Base-by-base conservation (phyloP, 2,797 vertebrate genomes). In the Oreortyx pictus region DNA sequence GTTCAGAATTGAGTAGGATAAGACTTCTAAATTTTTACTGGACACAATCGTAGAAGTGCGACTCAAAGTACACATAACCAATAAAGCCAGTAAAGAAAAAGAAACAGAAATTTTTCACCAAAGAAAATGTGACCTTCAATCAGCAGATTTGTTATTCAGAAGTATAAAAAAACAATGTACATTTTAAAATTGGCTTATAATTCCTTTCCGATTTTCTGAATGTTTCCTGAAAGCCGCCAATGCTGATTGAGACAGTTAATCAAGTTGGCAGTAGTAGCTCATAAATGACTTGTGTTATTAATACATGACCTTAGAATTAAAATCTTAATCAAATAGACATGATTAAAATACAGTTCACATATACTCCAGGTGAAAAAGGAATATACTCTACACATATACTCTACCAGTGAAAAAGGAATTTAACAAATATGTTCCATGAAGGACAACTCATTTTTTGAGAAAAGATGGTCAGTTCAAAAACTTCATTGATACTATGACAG, bases 261-360 rank as follows among this genome's bases (percentile, higher is more conserved):
- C 35, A 78, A 54, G 33, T 85, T 91, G 87, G 35, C 25, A 90
- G 35, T 27, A 70, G 13, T n/a, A 77, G 33, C 64, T 80, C 59
- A 94, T 81, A 70, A 90, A 80, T 73, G 2, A 33, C 49, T 25
- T 87, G 22, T 39, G 46, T 50, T 89, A 68, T 68, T 66, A 85
- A 64, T 64, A 88, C 49, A 68, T 66, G 94, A 78, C 3, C 29
- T 59, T 67, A 52, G 67, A 31, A 93, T 41, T 60, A 61, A 89
- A 89, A 77, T 90, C 43, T 86, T 95, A 92, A 96, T 95, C 88
- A 95, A 90, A 89, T 20, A 65, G 57, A 44, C 15, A 72, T 11
- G 76, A 74, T 70, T 93, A 76, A 91, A 88, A 82, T 46, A 29
- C 8, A 67, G 20, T 47, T 86, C 1, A 0, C 75, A 9, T 50